Evolutionary conservation across 1,140 invertebrate species (phyloP), one percentile per base, ranked within the genome.

Genomic region (Drosophila tsacasi): DNA sequence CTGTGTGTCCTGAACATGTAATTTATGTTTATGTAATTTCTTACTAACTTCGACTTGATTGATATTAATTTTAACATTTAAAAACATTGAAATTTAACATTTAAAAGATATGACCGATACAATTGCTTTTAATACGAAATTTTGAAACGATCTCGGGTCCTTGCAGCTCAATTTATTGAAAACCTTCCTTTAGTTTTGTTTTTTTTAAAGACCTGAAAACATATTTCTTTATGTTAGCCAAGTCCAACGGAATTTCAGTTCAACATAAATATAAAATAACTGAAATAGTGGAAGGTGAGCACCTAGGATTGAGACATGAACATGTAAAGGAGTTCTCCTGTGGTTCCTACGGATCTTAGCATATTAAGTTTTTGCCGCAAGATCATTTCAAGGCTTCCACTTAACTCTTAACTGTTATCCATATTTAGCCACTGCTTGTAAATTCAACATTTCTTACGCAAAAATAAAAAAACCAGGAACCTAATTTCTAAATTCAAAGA

Each of bases 161-260:
- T 35, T 8, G 13, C 7, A 8, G 12, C 12, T 19, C 12, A 19
- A 35, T 19, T 17, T 35, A 35, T 10, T 21, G 0, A 35, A 21
- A 35, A 35, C 19, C 15, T 5, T 15, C 19, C 9, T 10, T 5
- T 3, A 32, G 8, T 49, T 17, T 17, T n/a, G 4, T 5, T 25
- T 8, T 50, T 12, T 55, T 9, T 37, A 23, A 0, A 2, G 13
- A 23, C 32, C 10, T 37, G 7, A 23, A 37, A 55, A 55, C 52
- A 55, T 55, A 55, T 55, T 55, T 55, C 19, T 13, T 17, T 55
- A 55, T 37, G 52, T 55, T 55, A 37, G 23, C n/a, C 0, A 19
- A 15, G 27, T 4, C 1, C 3, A 10, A 0, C 2, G 13, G 6
- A 52, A n/a, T 27, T 30, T 47, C 1, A 17, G 46, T 47, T 47